Evolutionary conservation across 2,113 vertebrate species (phyloP).

Genomic region (Cinclus cinclus): DNA sequence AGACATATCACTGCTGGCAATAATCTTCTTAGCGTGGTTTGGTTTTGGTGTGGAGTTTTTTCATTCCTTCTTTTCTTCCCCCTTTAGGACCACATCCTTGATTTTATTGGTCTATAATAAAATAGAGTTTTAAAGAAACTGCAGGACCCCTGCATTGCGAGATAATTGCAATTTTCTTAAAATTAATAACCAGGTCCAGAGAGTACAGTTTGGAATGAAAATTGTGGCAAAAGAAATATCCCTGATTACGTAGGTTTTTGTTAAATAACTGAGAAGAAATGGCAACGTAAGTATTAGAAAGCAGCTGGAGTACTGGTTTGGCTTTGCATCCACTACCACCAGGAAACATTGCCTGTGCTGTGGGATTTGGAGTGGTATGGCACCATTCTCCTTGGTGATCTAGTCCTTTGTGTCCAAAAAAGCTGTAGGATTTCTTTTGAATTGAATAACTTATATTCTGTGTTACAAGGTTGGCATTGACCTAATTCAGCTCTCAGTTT

Average conservation of each 20-base stretch:
- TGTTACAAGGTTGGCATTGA: background rate
- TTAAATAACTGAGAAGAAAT: conserved; percentile 34
- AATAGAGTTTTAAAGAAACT: conserved; percentile 19
- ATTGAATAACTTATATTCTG: background rate
- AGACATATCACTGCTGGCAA: background rate
- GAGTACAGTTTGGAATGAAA: conserved; percentile 31
- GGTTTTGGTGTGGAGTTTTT: background rate
- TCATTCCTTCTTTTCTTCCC: background rate
- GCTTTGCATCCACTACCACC: background rate
- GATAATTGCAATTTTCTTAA: conserved; percentile 19
- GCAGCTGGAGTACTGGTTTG: background rate
- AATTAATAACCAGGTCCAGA: conserved; percentile 36
- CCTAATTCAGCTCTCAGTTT: background rate
- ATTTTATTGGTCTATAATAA: conserved; percentile 19
- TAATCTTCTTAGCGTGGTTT: background rate
- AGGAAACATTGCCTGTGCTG: background rate
- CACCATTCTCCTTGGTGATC: background rate
- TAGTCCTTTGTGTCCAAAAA: background rate
- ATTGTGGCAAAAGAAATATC: background rate
- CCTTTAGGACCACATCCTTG: background rate
- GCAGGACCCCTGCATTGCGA: background rate
- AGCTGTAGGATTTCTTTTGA: background rate
- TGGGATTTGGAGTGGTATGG: background rate
- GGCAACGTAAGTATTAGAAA: background rate
- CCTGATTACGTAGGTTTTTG: background rate